Conservation (phyloP, 2,888 invertebrate species). For the Agrotis clavis region DNA sequence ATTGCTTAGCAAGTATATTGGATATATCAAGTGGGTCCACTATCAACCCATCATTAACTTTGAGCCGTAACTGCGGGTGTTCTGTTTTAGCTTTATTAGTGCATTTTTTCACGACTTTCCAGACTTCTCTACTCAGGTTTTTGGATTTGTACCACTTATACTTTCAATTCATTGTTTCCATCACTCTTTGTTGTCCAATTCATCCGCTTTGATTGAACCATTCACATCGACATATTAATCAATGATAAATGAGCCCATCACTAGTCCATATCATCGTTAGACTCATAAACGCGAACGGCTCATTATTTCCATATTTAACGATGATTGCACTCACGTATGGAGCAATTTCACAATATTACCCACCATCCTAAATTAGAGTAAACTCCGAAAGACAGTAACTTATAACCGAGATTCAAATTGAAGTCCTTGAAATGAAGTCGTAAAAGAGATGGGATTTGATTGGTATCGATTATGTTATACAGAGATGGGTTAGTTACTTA, state of each 20-base stretch:
- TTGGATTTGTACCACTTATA: too few species aligned
- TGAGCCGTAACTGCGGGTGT: too few species aligned
- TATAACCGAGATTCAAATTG: slow-evolving; percentile 39
- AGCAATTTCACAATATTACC: slow-evolving; percentile 71
- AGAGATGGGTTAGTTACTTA: background rate
- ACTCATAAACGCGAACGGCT: slow-evolving; percentile 80
- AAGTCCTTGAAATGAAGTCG: slow-evolving; percentile 36
- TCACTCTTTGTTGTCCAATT: too few species aligned
- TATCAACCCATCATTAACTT: too few species aligned
- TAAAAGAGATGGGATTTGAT: slow-evolving; percentile 20
- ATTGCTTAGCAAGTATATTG: too few species aligned
- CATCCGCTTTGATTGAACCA: background rate
- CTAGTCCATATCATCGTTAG: slow-evolving; percentile 67
- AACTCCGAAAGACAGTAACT: slow-evolving; percentile 45
- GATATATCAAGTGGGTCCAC: too few species aligned
- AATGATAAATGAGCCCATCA: slow-evolving; percentile 56
- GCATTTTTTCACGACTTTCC: too few species aligned
- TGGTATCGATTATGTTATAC: slow-evolving; percentile 31
- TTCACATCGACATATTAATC: slow-evolving; percentile 25
- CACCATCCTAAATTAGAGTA: slow-evolving; percentile 51
- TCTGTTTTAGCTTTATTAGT: too few species aligned
- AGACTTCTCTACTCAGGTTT: too few species aligned
- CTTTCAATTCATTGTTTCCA: too few species aligned
- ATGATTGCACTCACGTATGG: slow-evolving; percentile 78
- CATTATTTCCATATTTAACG: slow-evolving; percentile 85